Evolutionary conservation across 2,113 vertebrate species (phyloP).

Genomic region (Microtus oregoni): DNA sequence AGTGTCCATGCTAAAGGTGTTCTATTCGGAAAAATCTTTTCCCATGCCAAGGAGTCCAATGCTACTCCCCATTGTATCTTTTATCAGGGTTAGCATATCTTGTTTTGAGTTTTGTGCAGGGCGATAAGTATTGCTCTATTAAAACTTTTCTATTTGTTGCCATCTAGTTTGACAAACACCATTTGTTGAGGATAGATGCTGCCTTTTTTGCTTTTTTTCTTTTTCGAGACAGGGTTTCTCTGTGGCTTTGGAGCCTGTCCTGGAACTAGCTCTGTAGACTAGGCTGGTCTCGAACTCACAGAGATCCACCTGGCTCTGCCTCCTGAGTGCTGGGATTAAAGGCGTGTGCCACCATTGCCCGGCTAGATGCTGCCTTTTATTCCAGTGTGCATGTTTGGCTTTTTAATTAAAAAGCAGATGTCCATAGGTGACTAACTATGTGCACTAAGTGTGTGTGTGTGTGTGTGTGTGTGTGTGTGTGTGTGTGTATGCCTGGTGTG

Average conservation of each 20-base stretch:
- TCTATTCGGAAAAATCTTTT: background rate
- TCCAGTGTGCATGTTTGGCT: background rate
- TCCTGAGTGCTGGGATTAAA: too few species aligned
- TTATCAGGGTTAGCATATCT: background rate
- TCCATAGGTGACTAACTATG: too few species aligned
- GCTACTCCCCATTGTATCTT: background rate
- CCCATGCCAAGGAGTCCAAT: background rate
- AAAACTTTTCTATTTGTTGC: background rate
- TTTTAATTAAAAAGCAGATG: background rate
- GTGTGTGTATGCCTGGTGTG: background rate
- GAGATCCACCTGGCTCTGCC: too few species aligned
- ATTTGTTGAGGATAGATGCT: background rate
- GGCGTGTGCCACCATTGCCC: too few species aligned
- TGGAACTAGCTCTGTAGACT: too few species aligned
- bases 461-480: background rate
- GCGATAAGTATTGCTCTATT: background rate
- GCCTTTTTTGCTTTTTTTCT: too few species aligned
- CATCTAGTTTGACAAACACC: background rate
- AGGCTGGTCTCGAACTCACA: too few species aligned
- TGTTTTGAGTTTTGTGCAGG: background rate
- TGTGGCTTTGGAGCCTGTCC: too few species aligned
- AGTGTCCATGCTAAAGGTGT: background rate
- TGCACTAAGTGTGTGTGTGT: background rate
- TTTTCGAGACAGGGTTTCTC: too few species aligned
- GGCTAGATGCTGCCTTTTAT: background rate